Evolutionary conservation across 2,797 vertebrate species (phyloP), one percentile per base, ranked within the genome.

Genomic region (Tokudaia tokunoshimensis): DNA sequence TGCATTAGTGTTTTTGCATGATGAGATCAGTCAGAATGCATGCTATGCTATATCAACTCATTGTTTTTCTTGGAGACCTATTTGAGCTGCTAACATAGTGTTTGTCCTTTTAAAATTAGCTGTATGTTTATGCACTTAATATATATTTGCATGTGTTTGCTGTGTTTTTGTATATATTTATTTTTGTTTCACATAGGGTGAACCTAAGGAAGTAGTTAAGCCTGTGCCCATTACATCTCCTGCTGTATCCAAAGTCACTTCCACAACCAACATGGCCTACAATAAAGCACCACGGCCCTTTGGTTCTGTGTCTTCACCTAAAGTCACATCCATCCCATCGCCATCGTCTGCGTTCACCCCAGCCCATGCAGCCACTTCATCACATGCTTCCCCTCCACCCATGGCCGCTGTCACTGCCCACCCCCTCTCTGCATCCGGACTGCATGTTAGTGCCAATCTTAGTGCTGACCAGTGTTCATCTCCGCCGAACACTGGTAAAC

Each of bases 221-320:
- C 99, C 99, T 87, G 99, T 99, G 96, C 99, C 99, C 90, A 99
- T 99, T 99, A 99, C 99, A 98, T 99, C 99, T 98, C 97, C 99
- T 52, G 98, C 98, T 94, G 96, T 99, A 22, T 98, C 98, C 98
- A 99, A 99, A 99, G 98, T 98, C 98, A 98, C 99, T 47, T 96
- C 99, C 86, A 94, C 98, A 50, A 44, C 98, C 89, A 98, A 93
- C 84, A 97, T 98, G 91, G 99, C 99, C 78, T 99, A 99, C 99
- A 99, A 99, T 99, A 99, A 99, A 98, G 99, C 99, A 2, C 99
- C 99, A 50, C 99, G 99, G 96, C 99, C 99, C 0, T 99, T 99
- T 94, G 99, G 99, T 78, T 99, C 99, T 0, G 96, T 99, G 83
- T 97, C 99, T 91, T 97, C 98, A 97, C 98, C 99, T 97, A 99